Evolutionary conservation across 2,888 invertebrate species (phyloP).

Genomic region (Folsomia manolachei): DNA sequence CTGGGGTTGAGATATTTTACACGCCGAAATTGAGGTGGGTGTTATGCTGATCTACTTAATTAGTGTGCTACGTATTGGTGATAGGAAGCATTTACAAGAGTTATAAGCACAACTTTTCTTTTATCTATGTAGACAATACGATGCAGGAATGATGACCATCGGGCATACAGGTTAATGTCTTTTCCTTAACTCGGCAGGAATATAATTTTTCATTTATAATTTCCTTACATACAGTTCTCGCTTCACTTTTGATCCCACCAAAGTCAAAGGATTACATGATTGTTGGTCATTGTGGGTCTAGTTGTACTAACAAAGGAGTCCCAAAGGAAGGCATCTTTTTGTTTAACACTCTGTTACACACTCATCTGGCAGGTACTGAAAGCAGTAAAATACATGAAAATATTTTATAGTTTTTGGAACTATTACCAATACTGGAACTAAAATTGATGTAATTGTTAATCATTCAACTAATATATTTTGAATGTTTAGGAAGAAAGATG

Average conservation of each 20-base stretch:
- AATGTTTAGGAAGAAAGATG: constrained; percentile 67
- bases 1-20: constrained; percentile 42
- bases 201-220: no score
- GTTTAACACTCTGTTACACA: constrained; percentile 77
- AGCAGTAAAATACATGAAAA: no score
- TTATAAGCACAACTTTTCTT: constrained; percentile 7
- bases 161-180: constrained; percentile 60
- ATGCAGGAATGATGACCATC: constrained; percentile 76
- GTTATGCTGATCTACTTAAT: no score
- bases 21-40: constrained; percentile 38
- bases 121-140: constrained; percentile 61
- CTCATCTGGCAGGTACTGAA: constrained; percentile 62
- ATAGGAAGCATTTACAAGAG: not conserved
- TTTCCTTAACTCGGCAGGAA: no score
- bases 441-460: not conserved
- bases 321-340: constrained; percentile 70
- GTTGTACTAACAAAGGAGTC: constrained; percentile 71
- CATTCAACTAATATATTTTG: no score
- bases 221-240: no score
- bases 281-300: constrained; percentile 77
- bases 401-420: no score
- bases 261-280: constrained; percentile 72
- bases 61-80: not conserved
- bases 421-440: no score
- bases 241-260: constrained; percentile 79